Evolutionary conservation across 2,113 vertebrate species (phyloP), one percentile per base, ranked within the genome.

Genomic region (Peromyscus leucopus): DNA sequence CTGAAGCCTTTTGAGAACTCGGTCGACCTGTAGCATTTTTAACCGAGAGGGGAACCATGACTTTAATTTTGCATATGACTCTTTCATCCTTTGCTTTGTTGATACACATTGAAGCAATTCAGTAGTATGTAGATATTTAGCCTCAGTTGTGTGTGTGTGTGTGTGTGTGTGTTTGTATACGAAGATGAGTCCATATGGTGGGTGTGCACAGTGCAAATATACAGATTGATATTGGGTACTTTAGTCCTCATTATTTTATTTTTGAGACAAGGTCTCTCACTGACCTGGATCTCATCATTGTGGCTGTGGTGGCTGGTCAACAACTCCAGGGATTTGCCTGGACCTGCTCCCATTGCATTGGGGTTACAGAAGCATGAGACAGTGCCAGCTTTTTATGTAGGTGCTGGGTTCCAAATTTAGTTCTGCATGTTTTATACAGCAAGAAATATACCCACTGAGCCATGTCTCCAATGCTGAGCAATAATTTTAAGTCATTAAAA

Each of bases 401-500:
- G 9, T 67, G 33, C 28, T 88, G 85, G 67, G 57, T 21, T 72
- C 33, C 33, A 55, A 26, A 88, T 15, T n/a, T 17, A n/a, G 48
- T 2, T 65, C 59, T 46, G 24, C 59, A 28, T 24, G 57, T 24
- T 63, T 84, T 13, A n/a, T 39, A 65, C 39, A 48, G 26, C 4
- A 33, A 48, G 28, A 16, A 55, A 22, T 48, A 71, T 22, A 48
- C 21, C 21, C 65, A n/a, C 21, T 39, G 85, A 69, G 46, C 46
- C 85, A 19, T 26, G 11, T 72, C 19, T 48, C 48, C 86, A 9
- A 4, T 24, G 7, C 33, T 55, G 19, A 72, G 48, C 12, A 33
- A 48, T 65, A 9, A 46, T 7, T 33, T 46, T 65, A 82, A 92
- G 55, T 74, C 71, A 96, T 86, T 96, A 80, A 92, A 96, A 89